phyloP scores from a whole-genome alignment of 2,888 invertebrate genomes.

The Hypomecis atomaria region DNA sequence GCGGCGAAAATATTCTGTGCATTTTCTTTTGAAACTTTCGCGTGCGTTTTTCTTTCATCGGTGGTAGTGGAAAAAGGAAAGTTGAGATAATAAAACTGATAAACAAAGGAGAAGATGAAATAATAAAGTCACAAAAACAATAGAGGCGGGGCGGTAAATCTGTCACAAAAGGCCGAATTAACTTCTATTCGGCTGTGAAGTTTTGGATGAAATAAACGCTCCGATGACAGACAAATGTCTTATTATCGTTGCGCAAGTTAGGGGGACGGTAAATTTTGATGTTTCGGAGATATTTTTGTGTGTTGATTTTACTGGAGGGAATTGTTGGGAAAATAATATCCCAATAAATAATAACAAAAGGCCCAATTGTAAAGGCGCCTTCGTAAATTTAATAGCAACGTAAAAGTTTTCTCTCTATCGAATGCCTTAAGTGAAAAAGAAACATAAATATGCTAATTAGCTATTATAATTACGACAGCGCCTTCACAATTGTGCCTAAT shows the following conservation, averaged over 20 bases:
- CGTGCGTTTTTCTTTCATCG: constrained; percentile 28
- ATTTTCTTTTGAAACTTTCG: constrained; percentile 19
- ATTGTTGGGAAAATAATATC: neutral
- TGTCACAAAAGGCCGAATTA: constrained; percentile 64
- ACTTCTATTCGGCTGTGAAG: constrained; percentile 62
- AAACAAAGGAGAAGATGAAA: constrained; percentile 62
- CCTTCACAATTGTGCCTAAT: no score
- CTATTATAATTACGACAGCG: no score
- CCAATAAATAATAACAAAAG: no score
- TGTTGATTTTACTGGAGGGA: neutral
- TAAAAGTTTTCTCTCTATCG: no score
- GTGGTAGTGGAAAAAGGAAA: constrained; percentile 33
- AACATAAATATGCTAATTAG: no score
- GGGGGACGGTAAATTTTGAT: constrained; percentile 42
- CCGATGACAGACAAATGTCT: constrained; percentile 64
- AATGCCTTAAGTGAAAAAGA: no score
- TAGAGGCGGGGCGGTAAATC: constrained; percentile 68
- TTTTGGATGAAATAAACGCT: constrained; percentile 57
- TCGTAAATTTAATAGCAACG: no score
- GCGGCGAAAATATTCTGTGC: constrained; percentile 12
- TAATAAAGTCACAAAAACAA: constrained; percentile 68
- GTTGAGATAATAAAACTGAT: constrained; percentile 34
- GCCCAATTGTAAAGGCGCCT: no score
- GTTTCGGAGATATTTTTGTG: constrained; percentile 11
- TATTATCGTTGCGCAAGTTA: constrained; percentile 58